Evolutionary conservation across 1,140 invertebrate species (phyloP), one percentile per base, ranked within the genome.

Genomic region (Trichonephila clavipes): DNA sequence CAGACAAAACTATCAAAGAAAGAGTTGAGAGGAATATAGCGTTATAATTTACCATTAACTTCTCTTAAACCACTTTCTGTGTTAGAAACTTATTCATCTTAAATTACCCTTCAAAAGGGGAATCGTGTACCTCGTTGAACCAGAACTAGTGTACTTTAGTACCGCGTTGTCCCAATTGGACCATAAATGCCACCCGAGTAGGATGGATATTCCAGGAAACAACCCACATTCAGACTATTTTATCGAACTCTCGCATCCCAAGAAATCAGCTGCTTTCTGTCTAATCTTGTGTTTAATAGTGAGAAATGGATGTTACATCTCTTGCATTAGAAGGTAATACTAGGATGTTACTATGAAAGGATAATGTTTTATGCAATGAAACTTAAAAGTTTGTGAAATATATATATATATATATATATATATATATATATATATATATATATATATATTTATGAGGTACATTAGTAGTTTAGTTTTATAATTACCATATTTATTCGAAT

Each of bases 61-160:
- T 8, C 0, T 34, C 72, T 77, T 77, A 77, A 34, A 77, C 72
- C 72, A 77, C 24, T 77, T 77, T 77, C 14, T 16, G 16, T 34
- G 24, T 14, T 2, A 40, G 28, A 34, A 4, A 34, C 24, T 59
- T 21, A 58, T 58, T 85, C 51, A 24, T 59, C 82, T 44, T 85
- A 85, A 85, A 85, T 85, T 44, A 85, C 82, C 82, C 24, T 85
- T 85, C 82, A 85, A 85, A 44, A 85, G 82, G 19, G 10, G 82
- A 85, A 59, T 59, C 82, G 82, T 85, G 82, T 85, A 24, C 19
- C 51, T 85, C 82, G 58, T 85, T 85, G 44, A 85, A 85, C 44
- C 82, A 58, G 44, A n/a, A 59, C 82, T 85, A 85, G 82, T 34
- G 28, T 77, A 19, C n/a, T 59, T 21, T 18, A 58, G 82, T 58